phyloP scores from a whole-genome alignment of 2,113 vertebrate genomes.

The Pica pica region DNA sequence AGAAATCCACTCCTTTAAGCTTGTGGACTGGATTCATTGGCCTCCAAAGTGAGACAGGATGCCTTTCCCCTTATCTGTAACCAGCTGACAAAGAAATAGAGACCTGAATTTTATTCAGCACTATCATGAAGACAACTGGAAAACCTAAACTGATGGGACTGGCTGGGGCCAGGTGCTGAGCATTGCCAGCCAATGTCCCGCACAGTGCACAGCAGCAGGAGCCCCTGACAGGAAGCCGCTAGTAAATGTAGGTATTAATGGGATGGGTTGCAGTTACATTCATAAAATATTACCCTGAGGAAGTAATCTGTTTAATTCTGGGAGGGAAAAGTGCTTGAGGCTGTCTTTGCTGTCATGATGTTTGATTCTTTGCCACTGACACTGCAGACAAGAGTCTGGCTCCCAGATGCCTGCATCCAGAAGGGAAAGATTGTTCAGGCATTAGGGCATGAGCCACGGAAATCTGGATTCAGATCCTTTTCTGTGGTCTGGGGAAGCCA shows the following conservation, averaged over 20 bases:
- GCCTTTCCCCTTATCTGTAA: not conserved
- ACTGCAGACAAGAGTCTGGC: not conserved
- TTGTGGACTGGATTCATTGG: not conserved
- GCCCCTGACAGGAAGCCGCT: not conserved
- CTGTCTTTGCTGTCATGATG: not conserved
- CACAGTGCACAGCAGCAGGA: not conserved
- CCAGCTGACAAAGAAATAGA: not conserved
- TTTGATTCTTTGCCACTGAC: not conserved
- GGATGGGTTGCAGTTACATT: not conserved
- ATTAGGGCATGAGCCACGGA: not conserved
- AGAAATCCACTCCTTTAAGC: constrained; percentile 23
- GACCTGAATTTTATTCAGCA: not conserved
- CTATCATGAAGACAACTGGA: not conserved
- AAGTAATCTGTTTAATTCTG: constrained; percentile 12
- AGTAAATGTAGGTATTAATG: not conserved
- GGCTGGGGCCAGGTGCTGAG: not conserved
- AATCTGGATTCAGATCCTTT: not conserved
- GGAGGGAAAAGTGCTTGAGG: not conserved
- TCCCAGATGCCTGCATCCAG: not conserved
- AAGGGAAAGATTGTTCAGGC: not conserved
- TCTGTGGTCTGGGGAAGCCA: not conserved
- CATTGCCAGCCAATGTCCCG: not conserved
- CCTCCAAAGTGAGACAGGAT: not conserved
- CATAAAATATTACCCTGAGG: not conserved
- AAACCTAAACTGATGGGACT: not conserved